These are phyloP conservation scores for Nomada goodeniana DNA, from an alignment of 2,888 invertebrate genomes.

Conservation along the genomic window DNA sequence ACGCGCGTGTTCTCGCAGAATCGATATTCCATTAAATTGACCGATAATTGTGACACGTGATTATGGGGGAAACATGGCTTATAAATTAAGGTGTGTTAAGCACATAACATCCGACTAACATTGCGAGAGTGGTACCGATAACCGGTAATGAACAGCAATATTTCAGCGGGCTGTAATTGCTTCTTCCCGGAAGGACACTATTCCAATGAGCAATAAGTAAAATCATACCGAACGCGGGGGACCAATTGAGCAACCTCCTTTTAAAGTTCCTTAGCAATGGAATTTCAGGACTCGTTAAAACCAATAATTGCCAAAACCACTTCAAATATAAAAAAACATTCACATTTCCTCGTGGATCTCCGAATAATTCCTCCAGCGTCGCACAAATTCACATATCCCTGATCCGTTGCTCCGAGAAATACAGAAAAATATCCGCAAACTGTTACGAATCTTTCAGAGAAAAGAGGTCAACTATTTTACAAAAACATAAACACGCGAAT, in stretches of 20 bases:
- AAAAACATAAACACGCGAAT: no score
- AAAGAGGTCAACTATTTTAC: no score
- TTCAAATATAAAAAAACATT: neutral
- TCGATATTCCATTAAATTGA: neutral
- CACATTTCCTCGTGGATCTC: neutral
- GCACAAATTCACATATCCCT: neutral
- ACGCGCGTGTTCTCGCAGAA: neutral
- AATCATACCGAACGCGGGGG: neutral
- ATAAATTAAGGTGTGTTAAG: neutral
- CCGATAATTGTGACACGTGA: slow-evolving; percentile 2
- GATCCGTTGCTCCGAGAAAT: neutral
- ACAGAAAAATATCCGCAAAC: neutral
- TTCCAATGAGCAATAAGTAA: slow-evolving; percentile 14
- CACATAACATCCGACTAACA: neutral
- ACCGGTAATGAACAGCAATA: slow-evolving; percentile 5
- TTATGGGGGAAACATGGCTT: neutral
- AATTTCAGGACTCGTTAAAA: neutral
- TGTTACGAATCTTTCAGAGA: no score
- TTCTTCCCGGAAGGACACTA: neutral
- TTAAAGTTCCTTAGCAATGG: neutral
- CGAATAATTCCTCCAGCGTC: neutral
- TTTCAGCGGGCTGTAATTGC: neutral
- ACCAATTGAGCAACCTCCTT: neutral
- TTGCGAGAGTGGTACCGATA: neutral
- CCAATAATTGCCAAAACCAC: neutral